phyloP scores from a whole-genome alignment of 2,113 vertebrate genomes.

The Brachypteracias leptosomus region DNA sequence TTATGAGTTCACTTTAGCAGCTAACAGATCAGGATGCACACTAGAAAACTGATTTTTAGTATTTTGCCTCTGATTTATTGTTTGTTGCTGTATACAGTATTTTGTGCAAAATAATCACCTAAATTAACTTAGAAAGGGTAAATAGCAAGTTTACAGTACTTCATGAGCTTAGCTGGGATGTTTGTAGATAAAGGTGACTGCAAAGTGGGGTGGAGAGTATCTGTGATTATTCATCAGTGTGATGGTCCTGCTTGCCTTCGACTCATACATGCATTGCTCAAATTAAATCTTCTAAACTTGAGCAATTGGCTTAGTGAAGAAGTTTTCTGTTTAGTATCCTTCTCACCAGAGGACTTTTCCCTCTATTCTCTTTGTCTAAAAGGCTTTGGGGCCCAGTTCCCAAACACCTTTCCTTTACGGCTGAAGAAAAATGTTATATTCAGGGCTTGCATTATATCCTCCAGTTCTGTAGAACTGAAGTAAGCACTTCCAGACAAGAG shows the following conservation, averaged over 20 bases:
- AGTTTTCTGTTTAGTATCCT: background rate
- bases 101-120: slow-evolving; percentile 19
- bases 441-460: background rate
- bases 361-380: background rate
- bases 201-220: background rate
- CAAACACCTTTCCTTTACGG: background rate
- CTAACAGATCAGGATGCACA: background rate
- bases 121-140: background rate
- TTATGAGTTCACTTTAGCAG: slow-evolving; percentile 29
- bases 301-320: background rate
- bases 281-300: background rate
- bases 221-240: background rate
- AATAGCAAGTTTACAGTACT: background rate
- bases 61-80: slow-evolving; percentile 17
- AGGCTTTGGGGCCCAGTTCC: background rate
- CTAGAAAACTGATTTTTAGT: slow-evolving; percentile 49
- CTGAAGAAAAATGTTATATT: background rate
- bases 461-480: background rate
- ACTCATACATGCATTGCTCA: background rate
- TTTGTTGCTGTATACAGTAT: background rate
- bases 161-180: background rate
- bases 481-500: slow-evolving; percentile 37
- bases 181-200: background rate
- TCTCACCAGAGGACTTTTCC: background rate
- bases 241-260: rapidly evolving